Conservation (phyloP, 2,888 invertebrate genomes). For the Drosophila niveifrons region DNA sequence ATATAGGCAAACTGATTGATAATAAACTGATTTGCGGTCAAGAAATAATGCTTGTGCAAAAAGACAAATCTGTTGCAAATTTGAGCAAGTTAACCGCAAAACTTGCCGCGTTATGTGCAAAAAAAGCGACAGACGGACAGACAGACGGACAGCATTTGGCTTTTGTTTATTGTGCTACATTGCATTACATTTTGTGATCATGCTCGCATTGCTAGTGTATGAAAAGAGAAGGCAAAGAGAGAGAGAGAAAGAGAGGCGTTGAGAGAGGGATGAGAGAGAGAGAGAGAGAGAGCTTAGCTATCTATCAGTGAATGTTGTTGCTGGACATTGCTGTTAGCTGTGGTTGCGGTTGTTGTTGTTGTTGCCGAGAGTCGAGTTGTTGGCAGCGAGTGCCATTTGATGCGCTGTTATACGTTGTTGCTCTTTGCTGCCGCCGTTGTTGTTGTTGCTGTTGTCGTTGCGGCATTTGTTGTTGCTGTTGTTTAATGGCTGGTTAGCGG, state of each 20-base stretch:
- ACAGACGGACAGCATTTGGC: background rate
- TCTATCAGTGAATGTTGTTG: slow-evolving; percentile 47
- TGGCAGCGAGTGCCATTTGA: slow-evolving; percentile 75
- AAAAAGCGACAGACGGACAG: background rate
- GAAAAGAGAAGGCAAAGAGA: slow-evolving; percentile 11
- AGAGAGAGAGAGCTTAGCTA: slow-evolving; percentile 13
- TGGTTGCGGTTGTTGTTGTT: slow-evolving; percentile 11
- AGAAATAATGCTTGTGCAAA: no score
- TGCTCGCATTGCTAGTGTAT: background rate
- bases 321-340: slow-evolving; percentile 21
- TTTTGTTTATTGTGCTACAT: background rate
- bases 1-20: no score
- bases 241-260: background rate
- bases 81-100: background rate
- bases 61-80: background rate
- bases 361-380: slow-evolving; percentile 47
- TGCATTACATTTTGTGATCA: background rate
- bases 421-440: slow-evolving; percentile 42
- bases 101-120: background rate
- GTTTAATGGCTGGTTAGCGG: slow-evolving; percentile 62
- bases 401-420: slow-evolving; percentile 56
- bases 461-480: slow-evolving; percentile 38
- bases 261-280: background rate
- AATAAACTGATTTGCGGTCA: no score
- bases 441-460: slow-evolving; percentile 25